A percentile compares a stretch with the other conserved stretches of the same genome.
phyloP scores from a whole-genome alignment of 1,140 invertebrate genomes.

The Zaprionus kolodkinae region DNA sequence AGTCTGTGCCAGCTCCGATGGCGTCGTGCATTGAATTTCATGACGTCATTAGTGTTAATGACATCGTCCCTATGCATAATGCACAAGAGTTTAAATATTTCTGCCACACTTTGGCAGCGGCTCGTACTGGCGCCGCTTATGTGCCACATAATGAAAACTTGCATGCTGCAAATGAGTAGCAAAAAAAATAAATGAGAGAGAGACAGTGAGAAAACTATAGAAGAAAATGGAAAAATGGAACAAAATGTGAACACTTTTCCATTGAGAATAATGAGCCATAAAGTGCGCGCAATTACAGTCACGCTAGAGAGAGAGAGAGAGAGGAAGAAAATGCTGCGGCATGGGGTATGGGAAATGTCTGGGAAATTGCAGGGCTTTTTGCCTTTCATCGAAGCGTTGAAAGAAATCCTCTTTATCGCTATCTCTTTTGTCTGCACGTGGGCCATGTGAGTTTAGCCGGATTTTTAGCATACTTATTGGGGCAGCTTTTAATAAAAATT shows the following conservation, averaged over 20 bases:
- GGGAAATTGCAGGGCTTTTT: slow-evolving; percentile 30
- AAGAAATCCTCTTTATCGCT: slow-evolving; percentile 41
- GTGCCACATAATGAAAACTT: slow-evolving; percentile 66
- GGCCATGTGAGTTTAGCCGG: slow-evolving; percentile 1
- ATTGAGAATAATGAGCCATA: slow-evolving; percentile 73
- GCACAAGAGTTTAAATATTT: slow-evolving; percentile 66
- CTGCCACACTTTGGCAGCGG: slow-evolving; percentile 45
- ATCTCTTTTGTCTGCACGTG: background rate
- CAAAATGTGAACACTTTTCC: slow-evolving; percentile 50
- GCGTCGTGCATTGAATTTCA: slow-evolving; percentile 67
- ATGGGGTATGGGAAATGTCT: slow-evolving; percentile 4
- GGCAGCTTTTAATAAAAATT: slow-evolving; percentile 12
- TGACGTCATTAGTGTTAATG: slow-evolving; percentile 77
- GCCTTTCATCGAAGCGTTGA: slow-evolving; percentile 57
- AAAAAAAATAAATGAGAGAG: slow-evolving; percentile 21
- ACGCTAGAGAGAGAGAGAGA: background rate
- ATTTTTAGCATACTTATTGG: background rate
- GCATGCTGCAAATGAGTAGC: slow-evolving; percentile 38
- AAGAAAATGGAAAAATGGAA: slow-evolving; percentile 3
- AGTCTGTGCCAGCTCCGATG: slow-evolving; percentile 22
- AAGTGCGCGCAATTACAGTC: slow-evolving; percentile 65
- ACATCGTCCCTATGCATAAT: slow-evolving; percentile 65
- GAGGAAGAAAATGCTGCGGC: background rate
- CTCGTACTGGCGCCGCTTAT: slow-evolving; percentile 32
- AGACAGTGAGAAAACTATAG: background rate